Percentiles rank a stretch among this genome's conserved stretches.
Conservation (phyloP, 2,797 vertebrate genomes). For the Sarcoramphus papa region DNA sequence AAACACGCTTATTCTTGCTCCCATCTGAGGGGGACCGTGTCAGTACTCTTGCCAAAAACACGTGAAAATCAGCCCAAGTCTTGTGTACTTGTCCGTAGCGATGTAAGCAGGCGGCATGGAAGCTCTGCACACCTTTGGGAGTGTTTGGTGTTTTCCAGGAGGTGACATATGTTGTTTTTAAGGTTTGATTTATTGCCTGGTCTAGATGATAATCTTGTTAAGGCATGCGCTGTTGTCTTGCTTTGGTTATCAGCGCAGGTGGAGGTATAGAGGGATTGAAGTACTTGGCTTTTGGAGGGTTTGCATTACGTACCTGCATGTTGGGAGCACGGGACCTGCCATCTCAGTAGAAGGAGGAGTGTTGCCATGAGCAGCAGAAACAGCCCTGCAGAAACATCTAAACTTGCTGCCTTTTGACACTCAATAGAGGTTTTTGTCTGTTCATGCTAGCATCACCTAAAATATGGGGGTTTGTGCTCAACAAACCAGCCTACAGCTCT, state of each 20-base stretch:
- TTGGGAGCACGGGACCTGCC: neutral
- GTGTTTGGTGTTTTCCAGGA: neutral
- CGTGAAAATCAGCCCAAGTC: neutral
- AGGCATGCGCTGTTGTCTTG: neutral
- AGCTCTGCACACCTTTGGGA: neutral
- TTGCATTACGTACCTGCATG: rapidly evolving
- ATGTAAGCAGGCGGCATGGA: neutral
- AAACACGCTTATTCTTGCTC: conserved; percentile 28
- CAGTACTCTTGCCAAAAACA: conserved; percentile 42
- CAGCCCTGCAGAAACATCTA: neutral
- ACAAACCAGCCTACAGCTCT: neutral
- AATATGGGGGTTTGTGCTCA: neutral
- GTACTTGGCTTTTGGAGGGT: neutral
- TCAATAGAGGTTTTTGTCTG: neutral
- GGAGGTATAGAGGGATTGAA: neutral
- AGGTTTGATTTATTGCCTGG: conserved; percentile 8
- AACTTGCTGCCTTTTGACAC: neutral
- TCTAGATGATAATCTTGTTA: neutral
- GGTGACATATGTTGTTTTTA: neutral
- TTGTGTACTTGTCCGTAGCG: neutral
- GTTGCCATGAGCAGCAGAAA: neutral
- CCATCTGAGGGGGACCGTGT: neutral
- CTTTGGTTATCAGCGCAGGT: neutral
- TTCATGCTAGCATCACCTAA: neutral
- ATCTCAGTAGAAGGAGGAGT: neutral